A percentile compares a stretch with the other conserved stretches of the same genome.
Evolutionary conservation across 2,888 invertebrate species (phyloP).

Genomic region (Tetheella fluctuosa): DNA sequence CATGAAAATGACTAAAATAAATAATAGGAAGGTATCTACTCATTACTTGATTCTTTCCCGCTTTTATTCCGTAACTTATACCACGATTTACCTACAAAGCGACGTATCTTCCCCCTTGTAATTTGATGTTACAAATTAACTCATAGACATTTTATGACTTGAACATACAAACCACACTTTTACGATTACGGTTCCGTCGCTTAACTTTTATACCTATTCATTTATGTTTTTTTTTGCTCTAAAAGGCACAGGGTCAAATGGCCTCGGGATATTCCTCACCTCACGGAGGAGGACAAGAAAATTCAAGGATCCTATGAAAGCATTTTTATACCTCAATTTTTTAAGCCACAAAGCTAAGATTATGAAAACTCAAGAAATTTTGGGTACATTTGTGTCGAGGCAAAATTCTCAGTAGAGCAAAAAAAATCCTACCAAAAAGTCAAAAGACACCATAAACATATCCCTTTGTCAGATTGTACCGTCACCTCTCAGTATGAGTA

Average conservation of each 20-base stretch:
- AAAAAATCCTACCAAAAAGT: neutral
- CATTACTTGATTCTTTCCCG: neutral
- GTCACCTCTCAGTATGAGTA: slow-evolving; percentile 5
- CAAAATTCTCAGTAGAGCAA: neutral
- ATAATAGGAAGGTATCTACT: too few relatives aligned
- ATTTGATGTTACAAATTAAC: slow-evolving; percentile 58
- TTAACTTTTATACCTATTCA: neutral
- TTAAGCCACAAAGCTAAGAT: neutral
- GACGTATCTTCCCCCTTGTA: slow-evolving; percentile 45
- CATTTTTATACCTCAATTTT: neutral
- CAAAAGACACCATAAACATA: neutral
- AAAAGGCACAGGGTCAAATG: neutral
- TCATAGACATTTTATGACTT: slow-evolving; percentile 45
- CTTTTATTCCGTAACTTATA: slow-evolving; percentile 15
- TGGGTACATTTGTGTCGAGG: neutral
- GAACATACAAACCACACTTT: slow-evolving; percentile 5
- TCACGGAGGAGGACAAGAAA: neutral
- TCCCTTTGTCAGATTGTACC: slow-evolving; percentile 2
- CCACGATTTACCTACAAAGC: slow-evolving; percentile 30
- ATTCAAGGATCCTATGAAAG: too few relatives aligned
- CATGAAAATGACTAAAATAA: too few relatives aligned
- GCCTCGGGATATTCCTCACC: neutral
- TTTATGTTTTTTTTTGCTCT: neutral
- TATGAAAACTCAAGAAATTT: neutral
- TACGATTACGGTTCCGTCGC: neutral